Percentiles rank a stretch among this genome's conserved stretches.
Conservation (phyloP, 2,113 vertebrate genomes). For the Lucifuga dentata region DNA sequence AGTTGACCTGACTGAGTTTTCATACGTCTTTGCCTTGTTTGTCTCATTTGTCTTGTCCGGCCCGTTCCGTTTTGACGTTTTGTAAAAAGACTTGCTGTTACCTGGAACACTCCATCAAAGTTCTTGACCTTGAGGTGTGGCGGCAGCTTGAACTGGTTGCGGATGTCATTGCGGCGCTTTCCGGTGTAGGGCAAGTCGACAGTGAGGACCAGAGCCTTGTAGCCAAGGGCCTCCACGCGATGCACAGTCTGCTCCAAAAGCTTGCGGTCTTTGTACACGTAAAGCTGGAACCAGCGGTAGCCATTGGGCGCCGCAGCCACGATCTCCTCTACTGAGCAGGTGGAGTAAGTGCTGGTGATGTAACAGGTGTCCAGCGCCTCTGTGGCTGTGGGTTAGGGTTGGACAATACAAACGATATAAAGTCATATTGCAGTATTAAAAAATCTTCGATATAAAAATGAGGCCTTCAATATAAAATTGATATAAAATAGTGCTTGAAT, state of each 20-base stretch:
- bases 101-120: slow-evolving; percentile 87
- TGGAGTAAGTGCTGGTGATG: slow-evolving; percentile 90
- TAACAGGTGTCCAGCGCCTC: slow-evolving; percentile 87
- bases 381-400: slow-evolving; percentile 85
- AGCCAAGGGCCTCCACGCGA: slow-evolving; percentile 86
- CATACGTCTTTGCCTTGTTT: no score
- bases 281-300: slow-evolving; percentile 95
- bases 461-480: no score
- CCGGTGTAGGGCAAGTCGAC: slow-evolving; percentile 88
- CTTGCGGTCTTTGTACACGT: slow-evolving; percentile 87
- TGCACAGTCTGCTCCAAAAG: slow-evolving; percentile 88
- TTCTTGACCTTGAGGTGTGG: slow-evolving; percentile 88
- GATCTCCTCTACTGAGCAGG: slow-evolving; percentile 91
- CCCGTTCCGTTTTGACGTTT: no score
- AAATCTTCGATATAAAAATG: no score
- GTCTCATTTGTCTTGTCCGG: no score
- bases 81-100: slow-evolving; percentile 59
- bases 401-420: no score
- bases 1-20: no score
- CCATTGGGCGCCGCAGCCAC: slow-evolving; percentile 81
- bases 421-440: no score
- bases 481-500: no score
- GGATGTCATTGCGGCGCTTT: slow-evolving; percentile 88
- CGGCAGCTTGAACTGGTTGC: slow-evolving; percentile 88
- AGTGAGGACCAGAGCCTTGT: slow-evolving; percentile 92